These are phyloP conservation scores for Diarsia dahlii DNA, from an alignment of 2,888 invertebrate species.

Conservation along the genomic window DNA sequence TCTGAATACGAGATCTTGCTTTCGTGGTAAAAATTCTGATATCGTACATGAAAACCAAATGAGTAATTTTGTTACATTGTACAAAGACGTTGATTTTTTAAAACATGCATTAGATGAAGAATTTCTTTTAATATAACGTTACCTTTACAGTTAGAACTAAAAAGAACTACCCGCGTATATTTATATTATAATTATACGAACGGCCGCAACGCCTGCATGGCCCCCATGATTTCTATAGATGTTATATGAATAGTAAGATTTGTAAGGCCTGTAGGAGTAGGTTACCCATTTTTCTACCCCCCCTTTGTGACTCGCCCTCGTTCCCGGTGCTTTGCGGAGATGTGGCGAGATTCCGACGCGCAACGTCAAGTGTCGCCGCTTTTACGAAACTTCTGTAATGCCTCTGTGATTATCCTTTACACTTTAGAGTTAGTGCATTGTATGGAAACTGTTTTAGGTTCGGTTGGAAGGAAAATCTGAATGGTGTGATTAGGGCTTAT, in stretches of 20 bases:
- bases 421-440: constrained; percentile 29
- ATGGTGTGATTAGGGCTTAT: constrained; percentile 1
- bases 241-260: constrained; percentile 60
- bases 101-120: background rate
- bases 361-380: constrained; percentile 61
- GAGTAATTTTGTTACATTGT: background rate
- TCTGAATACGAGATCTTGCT: background rate
- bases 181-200: constrained; percentile 8
- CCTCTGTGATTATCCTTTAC: constrained; percentile 61
- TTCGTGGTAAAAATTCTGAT: background rate
- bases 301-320: constrained; percentile 71
- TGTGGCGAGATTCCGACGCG: constrained; percentile 62
- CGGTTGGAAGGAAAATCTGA: background rate
- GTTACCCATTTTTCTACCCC: constrained; percentile 71
- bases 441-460: constrained; percentile 20
- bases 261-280: constrained; percentile 64
- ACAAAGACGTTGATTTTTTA: background rate
- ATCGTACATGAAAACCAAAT: background rate
- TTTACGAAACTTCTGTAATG: constrained; percentile 63
- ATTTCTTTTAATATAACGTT: background rate
- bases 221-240: constrained; percentile 58
- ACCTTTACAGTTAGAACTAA: background rate
- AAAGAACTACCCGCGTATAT: background rate
- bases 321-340: constrained; percentile 70
- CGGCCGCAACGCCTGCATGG: constrained; percentile 33